Conservation (phyloP, 2,888 invertebrate genomes). For the Andrena bucephala region DNA sequence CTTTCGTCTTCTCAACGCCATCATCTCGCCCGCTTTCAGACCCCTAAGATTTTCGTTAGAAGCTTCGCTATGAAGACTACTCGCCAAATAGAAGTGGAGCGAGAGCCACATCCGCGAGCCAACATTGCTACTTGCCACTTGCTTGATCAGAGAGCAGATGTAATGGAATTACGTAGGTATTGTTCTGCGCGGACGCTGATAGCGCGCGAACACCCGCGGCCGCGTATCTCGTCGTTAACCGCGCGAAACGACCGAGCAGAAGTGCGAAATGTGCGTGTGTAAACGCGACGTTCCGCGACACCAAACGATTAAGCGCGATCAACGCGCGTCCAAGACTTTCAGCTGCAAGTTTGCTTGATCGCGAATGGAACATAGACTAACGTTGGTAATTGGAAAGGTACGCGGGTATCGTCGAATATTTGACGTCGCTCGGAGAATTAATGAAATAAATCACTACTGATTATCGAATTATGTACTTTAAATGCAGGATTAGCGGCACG, state of each 20-base stretch:
- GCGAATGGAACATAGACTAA: background rate
- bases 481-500: slow-evolving; percentile 6
- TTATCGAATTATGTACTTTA: slow-evolving; percentile 4
- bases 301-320: slow-evolving; percentile 24
- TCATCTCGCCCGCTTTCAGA: too few relatives aligned
- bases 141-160: slow-evolving; percentile 38
- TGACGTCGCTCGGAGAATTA: background rate
- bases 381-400: too few relatives aligned
- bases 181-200: slow-evolving; percentile 41
- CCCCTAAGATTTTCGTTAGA: too few relatives aligned
- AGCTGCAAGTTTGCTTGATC: background rate
- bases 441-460: slow-evolving; percentile 15
- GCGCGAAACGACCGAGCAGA: slow-evolving; percentile 13
- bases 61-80: background rate
- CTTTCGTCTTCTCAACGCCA: too few relatives aligned
- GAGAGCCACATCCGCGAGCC: background rate
- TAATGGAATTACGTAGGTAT: slow-evolving; percentile 49
- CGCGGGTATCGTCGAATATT: background rate
- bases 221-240: slow-evolving; percentile 46
- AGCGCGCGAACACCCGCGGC: slow-evolving; percentile 15
- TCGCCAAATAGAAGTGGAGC: background rate
- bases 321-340: background rate
- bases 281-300: slow-evolving; percentile 24
- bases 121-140: background rate
- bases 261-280: slow-evolving; percentile 40